Conservation (phyloP, 2,113 vertebrate species). For the Podarcis muralis region DNA sequence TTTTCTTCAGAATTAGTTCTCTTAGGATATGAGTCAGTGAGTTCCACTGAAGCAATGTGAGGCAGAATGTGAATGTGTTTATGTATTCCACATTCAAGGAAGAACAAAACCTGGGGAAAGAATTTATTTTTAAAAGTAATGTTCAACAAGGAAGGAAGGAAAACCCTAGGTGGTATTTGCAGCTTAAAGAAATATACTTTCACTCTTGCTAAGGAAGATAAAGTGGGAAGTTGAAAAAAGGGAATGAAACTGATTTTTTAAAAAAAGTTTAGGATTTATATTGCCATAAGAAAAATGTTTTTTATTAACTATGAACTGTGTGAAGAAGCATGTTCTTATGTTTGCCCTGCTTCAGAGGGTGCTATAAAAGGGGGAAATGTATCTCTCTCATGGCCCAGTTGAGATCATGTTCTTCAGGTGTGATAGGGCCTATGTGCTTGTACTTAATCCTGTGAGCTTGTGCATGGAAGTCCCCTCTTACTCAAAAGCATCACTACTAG, state of each 20-base stretch:
- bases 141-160: background rate
- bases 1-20: slow-evolving; percentile 11
- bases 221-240: background rate
- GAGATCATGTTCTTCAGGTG: no score
- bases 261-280: background rate
- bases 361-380: no score
- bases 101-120: background rate
- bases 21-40: slow-evolving; percentile 10
- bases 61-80: background rate
- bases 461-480: no score
- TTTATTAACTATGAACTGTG: background rate
- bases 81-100: background rate
- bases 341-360: no score
- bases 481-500: no score
- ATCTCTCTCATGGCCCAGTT: no score
- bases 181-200: background rate
- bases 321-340: no score
- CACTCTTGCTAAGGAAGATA: background rate
- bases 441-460: no score
- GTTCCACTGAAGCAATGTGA: background rate
- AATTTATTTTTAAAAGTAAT: background rate
- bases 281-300: background rate
- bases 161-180: background rate
- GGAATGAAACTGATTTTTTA: background rate
- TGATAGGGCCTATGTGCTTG: no score